phyloP scores from a whole-genome alignment of 2,113 vertebrate genomes.

The Antigone vipio region DNA sequence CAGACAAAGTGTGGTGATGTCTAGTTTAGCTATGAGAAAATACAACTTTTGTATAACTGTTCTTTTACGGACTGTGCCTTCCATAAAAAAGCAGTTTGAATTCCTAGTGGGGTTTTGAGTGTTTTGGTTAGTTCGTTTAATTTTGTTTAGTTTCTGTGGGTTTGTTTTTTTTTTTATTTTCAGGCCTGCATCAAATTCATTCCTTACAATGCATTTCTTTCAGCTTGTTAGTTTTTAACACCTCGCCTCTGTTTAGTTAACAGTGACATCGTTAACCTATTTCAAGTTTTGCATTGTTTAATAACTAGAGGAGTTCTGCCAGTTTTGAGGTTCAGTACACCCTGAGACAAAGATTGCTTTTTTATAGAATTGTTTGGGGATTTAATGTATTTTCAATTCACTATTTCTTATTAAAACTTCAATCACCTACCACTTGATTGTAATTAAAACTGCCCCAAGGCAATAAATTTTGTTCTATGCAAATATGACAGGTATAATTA shows the following conservation, averaged over 20 bases:
- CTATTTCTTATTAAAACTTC: constrained; percentile 66
- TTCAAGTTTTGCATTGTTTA: constrained; percentile 19
- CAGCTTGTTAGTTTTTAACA: neutral
- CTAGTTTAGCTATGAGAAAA: too few relatives aligned
- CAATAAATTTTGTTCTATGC: constrained; percentile 65
- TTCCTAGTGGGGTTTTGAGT: neutral
- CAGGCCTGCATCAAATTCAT: neutral
- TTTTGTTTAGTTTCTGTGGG: neutral
- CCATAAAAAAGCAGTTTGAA: neutral
- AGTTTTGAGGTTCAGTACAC: neutral
- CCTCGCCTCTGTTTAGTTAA: neutral
- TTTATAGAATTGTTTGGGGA: constrained; percentile 36
- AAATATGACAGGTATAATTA: constrained; percentile 62
- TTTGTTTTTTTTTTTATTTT: neutral
- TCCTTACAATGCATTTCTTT: too few relatives aligned
- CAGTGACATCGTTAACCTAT: constrained; percentile 27
- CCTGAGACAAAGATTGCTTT: constrained; percentile 22
- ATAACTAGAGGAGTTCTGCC: neutral
- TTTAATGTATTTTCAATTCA: constrained; percentile 60
- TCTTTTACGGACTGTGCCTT: neutral
- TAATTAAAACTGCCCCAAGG: constrained; percentile 69
- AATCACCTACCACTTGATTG: constrained; percentile 46
- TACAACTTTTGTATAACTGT: neutral
- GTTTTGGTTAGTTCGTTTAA: neutral
- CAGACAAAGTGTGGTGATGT: too few relatives aligned